Conservation (phyloP, 2,888 invertebrate genomes). For the Phortica okadai region DNA sequence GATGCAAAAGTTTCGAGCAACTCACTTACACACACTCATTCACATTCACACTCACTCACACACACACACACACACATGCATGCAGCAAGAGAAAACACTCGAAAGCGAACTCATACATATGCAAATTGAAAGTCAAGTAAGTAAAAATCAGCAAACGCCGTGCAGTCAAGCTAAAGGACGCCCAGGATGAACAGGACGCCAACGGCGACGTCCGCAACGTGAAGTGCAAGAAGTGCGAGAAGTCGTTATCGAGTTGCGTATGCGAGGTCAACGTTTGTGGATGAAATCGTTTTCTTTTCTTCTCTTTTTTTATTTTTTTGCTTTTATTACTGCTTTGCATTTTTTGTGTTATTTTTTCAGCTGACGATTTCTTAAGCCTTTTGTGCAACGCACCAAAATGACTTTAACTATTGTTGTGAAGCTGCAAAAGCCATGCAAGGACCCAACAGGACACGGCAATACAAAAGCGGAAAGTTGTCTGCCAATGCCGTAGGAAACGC, state of each 20-base stretch:
- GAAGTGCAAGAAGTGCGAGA: neutral
- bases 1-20: neutral
- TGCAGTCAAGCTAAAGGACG: neutral
- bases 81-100: neutral
- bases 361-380: neutral
- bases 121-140: conserved; percentile 34
- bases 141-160: conserved; percentile 17
- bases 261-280: conserved; percentile 27
- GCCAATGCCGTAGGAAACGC: too few relatives aligned
- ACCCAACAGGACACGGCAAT: neutral
- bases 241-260: conserved; percentile 6
- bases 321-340: neutral
- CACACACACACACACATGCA: conserved; percentile 6
- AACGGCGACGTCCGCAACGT: neutral
- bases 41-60: conserved; percentile 16
- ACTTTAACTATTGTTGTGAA: neutral
- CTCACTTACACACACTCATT: neutral
- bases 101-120: conserved; percentile 33
- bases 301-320: neutral
- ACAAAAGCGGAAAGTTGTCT: neutral
- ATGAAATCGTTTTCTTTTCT: neutral
- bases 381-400: neutral
- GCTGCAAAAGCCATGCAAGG: neutral
- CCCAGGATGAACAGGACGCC: neutral
- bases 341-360: neutral